phyloP scores from a whole-genome alignment of 35 echinoderm and acorn worm genomes.

The Diadema setosum region DNA sequence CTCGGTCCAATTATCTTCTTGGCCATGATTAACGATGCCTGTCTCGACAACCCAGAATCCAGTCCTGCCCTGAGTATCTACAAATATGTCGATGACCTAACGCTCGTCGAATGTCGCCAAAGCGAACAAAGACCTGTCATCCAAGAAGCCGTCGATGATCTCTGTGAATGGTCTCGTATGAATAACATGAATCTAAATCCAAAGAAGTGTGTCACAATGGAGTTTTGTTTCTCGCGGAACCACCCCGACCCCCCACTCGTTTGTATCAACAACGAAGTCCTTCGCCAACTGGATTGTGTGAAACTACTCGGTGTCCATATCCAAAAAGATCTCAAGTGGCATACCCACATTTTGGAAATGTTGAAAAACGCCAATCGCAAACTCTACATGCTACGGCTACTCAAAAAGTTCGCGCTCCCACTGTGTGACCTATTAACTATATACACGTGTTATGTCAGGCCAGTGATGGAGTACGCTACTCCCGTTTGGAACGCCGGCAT shows the following conservation, averaged over 20 bases:
- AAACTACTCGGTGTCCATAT: neutral
- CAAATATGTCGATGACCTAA: neutral
- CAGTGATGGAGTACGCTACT: too few species aligned
- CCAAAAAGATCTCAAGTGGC: neutral
- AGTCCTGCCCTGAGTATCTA: too few species aligned
- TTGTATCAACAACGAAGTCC: neutral
- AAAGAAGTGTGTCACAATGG: neutral
- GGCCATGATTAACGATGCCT: too few species aligned
- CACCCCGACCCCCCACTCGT: neutral
- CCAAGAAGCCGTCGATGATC: neutral
- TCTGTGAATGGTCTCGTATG: neutral
- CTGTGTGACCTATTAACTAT: too few species aligned
- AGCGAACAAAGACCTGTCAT: neutral
- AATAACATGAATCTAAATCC: neutral
- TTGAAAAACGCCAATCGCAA: neutral
- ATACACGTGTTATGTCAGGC: too few species aligned
- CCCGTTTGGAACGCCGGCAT: too few species aligned
- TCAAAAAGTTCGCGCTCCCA: too few species aligned
- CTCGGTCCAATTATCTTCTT: too few species aligned
- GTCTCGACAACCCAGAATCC: too few species aligned
- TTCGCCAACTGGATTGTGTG: neutral
- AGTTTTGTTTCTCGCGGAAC: neutral
- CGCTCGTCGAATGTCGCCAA: neutral
- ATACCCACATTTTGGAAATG: neutral
- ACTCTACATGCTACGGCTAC: too few species aligned